Conservation (phyloP, 2,888 invertebrate species). For the Nesidiocoris tenuis region DNA sequence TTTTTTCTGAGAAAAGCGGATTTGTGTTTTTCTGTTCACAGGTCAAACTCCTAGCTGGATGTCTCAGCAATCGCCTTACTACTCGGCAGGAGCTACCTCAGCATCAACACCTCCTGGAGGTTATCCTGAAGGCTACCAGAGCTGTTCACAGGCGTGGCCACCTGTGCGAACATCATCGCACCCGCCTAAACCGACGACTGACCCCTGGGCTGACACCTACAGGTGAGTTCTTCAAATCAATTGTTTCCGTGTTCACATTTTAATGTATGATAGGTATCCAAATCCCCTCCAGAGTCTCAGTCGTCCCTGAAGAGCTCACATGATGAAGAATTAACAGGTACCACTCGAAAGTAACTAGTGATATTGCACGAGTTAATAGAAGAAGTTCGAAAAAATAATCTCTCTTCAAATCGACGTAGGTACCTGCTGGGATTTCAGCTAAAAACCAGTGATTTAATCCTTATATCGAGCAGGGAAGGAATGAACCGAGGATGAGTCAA, state of each 20-base stretch:
- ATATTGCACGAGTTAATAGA: not conserved
- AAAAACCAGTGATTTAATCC: no score
- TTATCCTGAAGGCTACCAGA: conserved; percentile 47
- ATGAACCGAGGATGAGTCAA: not conserved
- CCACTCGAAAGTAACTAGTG: no score
- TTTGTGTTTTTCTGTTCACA: no score
- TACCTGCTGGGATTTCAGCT: no score
- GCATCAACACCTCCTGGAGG: conserved; percentile 40
- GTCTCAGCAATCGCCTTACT: conserved; percentile 48
- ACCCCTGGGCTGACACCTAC: conserved; percentile 51
- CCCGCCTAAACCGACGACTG: conserved; percentile 48
- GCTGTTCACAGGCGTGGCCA: conserved; percentile 48
- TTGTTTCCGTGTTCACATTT: no score
- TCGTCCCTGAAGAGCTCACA: no score
- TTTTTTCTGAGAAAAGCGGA: no score
- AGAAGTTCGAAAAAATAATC: not conserved
- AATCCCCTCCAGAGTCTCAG: no score
- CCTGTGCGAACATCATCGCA: conserved; percentile 43
- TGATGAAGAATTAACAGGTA: no score
- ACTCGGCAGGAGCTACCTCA: conserved; percentile 36
- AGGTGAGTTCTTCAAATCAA: conserved; percentile 46
- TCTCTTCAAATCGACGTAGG: no score
- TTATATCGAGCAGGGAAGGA: no score
- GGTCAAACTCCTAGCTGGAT: conserved; percentile 48
- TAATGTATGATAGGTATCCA: no score